phyloP scores from a whole-genome alignment of 1,140 invertebrate genomes.

The Micrasema minimum region DNA sequence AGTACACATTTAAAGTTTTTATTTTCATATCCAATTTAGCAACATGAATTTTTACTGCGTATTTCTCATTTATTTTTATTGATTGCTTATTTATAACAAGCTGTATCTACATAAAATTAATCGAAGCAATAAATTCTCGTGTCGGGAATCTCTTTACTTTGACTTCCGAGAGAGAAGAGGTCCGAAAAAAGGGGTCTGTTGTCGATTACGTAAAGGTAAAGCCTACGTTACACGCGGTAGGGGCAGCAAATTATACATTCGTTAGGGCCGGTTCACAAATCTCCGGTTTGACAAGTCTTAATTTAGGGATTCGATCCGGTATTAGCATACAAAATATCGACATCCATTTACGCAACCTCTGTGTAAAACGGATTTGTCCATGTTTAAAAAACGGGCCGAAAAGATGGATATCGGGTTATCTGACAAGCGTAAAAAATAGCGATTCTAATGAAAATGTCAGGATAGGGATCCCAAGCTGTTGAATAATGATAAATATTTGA shows the following conservation, averaged over 20 bases:
- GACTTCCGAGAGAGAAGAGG: too few relatives aligned
- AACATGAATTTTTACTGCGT: too few relatives aligned
- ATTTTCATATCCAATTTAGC: too few relatives aligned
- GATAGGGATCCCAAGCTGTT: too few relatives aligned
- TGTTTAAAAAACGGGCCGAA: constrained; percentile 4
- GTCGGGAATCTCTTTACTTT: too few relatives aligned
- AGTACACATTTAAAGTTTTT: too few relatives aligned
- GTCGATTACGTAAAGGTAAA: constrained; percentile 6
- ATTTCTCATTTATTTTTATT: too few relatives aligned
- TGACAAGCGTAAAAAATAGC: neutral
- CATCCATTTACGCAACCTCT: constrained; percentile 24
- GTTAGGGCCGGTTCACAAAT: constrained; percentile 38
- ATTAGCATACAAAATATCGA: constrained; percentile 40
- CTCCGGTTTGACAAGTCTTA: constrained; percentile 34
- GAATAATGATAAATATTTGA: too few relatives aligned
- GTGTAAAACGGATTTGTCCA: neutral
- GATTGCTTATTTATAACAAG: too few relatives aligned
- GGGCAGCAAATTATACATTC: constrained; percentile 30
- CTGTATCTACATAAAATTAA: too few relatives aligned
- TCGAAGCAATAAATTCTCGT: too few relatives aligned
- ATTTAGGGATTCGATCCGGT: constrained; percentile 30
- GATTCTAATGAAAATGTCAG: neutral
- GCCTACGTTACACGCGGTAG: neutral
- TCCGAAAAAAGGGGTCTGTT: neutral
- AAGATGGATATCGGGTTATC: neutral